These are phyloP conservation scores for Sinohyriopsis cumingii DNA, from an alignment of 2,888 invertebrate species.

Conservation along the genomic window DNA sequence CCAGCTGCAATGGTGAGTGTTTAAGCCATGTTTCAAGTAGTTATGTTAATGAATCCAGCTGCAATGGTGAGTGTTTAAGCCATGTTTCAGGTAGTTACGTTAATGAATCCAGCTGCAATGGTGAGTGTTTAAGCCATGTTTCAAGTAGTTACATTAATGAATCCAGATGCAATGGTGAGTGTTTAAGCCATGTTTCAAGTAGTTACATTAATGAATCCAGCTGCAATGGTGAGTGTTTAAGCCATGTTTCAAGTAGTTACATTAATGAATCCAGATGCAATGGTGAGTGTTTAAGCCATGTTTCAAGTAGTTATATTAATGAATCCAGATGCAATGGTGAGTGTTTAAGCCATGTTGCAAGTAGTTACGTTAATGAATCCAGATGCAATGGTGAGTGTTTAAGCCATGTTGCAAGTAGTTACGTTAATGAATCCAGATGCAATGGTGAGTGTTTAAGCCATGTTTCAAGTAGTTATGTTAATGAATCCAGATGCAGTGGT, in stretches of 20 bases:
- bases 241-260: too few species aligned
- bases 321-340: slow-evolving; percentile 23
- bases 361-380: slow-evolving; percentile 21
- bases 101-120: slow-evolving; percentile 24
- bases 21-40: too few species aligned
- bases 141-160: not conserved
- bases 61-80: slow-evolving; percentile 5
- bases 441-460: slow-evolving; percentile 3
- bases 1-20: slow-evolving; percentile 18
- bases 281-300: slow-evolving; percentile 3
- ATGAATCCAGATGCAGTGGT: slow-evolving; percentile 23
- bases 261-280: slow-evolving; percentile 26
- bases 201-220: slow-evolving; percentile 25
- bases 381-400: slow-evolving; percentile 11
- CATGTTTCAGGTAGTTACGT: too few species aligned
- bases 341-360: not conserved
- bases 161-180: slow-evolving; percentile 22
- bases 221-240: slow-evolving; percentile 8
- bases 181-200: not conserved
- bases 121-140: slow-evolving; percentile 1
- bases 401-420: too few species aligned
- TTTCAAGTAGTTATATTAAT: too few species aligned
- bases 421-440: slow-evolving; percentile 30
- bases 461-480: too few species aligned
- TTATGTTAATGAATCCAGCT: slow-evolving; percentile 27